These are phyloP conservation scores for Zingel zingel DNA, from an alignment of 2,113 vertebrate genomes.

Conservation along the genomic window DNA sequence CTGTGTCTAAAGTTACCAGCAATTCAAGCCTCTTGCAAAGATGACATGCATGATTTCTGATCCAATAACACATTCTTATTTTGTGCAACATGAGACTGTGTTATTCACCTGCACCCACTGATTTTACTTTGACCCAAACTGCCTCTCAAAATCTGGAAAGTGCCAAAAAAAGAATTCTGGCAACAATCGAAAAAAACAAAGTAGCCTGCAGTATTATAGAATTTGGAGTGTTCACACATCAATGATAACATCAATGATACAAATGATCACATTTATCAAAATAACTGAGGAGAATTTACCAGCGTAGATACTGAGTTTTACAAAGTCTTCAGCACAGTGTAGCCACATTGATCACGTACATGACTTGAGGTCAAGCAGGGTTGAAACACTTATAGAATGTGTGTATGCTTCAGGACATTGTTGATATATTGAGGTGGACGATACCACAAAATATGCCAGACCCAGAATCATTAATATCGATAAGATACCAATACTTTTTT, in stretches of 20 bases:
- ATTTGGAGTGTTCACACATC: background rate
- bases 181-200: background rate
- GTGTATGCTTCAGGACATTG: background rate
- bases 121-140: slow-evolving; percentile 39
- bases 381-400: background rate
- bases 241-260: background rate
- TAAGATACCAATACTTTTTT: background rate
- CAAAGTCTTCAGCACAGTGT: background rate
- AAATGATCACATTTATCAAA: slow-evolving; percentile 10
- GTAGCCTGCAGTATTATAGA: slow-evolving; percentile 9
- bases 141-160: slow-evolving; percentile 12
- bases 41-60: slow-evolving; percentile 16
- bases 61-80: slow-evolving; percentile 38
- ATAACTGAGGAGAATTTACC: slow-evolving; percentile 11
- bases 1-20: slow-evolving; percentile 31
- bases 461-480: no score
- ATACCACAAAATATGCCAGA: background rate
- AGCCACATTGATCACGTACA: background rate
- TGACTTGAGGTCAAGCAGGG: background rate
- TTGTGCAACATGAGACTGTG: slow-evolving; percentile 39
- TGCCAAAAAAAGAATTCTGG: slow-evolving; percentile 36
- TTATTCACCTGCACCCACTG: slow-evolving; percentile 60
- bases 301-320: background rate
- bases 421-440: background rate
- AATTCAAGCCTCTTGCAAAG: slow-evolving; percentile 14